These are phyloP conservation scores for Dasysyrphus tricinctus DNA, from an alignment of 2,888 invertebrate genomes.

Conservation along the genomic window DNA sequence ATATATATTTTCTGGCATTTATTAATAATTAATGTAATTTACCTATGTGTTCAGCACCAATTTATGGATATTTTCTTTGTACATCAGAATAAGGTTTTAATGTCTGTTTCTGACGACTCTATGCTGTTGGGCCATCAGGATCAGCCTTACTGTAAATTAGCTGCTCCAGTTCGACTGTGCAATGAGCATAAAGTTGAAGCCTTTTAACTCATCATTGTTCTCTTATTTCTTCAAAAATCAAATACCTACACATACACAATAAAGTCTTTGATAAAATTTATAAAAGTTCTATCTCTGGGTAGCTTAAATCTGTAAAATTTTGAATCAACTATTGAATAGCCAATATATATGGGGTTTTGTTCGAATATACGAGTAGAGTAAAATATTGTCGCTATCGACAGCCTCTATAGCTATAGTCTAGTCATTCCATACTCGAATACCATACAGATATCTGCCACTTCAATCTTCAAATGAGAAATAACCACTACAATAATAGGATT, in stretches of 20 bases:
- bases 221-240: neutral
- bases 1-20: too few species aligned
- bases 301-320: neutral
- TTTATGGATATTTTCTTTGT: too few species aligned
- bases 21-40: too few species aligned
- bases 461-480: constrained; percentile 36
- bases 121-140: too few species aligned
- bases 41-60: too few species aligned
- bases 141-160: too few species aligned
- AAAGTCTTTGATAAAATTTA: neutral
- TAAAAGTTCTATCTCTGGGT: neutral
- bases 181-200: too few species aligned
- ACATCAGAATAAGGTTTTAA: too few species aligned
- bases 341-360: neutral
- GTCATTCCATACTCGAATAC: neutral
- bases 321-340: neutral
- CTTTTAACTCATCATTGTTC: neutral
- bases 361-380: neutral
- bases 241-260: neutral
- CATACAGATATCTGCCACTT: constrained; percentile 5
- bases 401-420: neutral
- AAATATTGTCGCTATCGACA: neutral
- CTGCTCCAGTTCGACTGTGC: too few species aligned
- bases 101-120: too few species aligned
- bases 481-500: constrained; percentile 42